A percentile compares a stretch with the other conserved stretches of the same genome.
These are phyloP conservation scores for Ardeotis arabs DNA, from an alignment of 2,113 vertebrate genomes.

Conservation along the genomic window DNA sequence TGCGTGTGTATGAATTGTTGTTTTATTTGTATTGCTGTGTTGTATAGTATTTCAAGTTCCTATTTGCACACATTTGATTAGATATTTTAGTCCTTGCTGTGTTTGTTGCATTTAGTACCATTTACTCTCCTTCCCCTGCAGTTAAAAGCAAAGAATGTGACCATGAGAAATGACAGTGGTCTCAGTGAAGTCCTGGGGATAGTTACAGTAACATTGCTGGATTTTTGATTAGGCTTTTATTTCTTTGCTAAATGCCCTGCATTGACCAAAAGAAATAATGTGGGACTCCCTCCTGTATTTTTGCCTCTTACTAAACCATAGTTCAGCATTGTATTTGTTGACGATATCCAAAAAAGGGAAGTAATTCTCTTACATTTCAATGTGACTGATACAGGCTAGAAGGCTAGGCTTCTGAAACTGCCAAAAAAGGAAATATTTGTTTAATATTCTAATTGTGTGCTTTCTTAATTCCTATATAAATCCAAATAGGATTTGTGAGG, in stretches of 20 bases:
- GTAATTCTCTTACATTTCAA: background rate
- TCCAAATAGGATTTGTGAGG: background rate
- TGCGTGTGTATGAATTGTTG: background rate
- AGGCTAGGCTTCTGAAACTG: background rate
- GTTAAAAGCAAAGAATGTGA: background rate
- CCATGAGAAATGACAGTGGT: background rate
- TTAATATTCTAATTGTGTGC: background rate
- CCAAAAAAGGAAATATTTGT: background rate
- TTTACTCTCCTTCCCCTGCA: background rate
- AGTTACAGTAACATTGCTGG: background rate
- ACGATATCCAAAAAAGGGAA: background rate
- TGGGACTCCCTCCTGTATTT: background rate
- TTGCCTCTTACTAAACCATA: background rate
- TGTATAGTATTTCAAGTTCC: background rate
- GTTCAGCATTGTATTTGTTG: background rate
- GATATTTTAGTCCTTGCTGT: background rate
- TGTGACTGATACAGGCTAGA: background rate
- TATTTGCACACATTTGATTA: background rate
- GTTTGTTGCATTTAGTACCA: background rate
- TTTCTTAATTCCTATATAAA: constrained; percentile 7
- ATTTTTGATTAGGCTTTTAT: background rate
- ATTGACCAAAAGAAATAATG: background rate
- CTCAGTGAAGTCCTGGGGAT: background rate
- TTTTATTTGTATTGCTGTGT: background rate
- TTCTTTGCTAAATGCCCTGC: background rate